A percentile compares a stretch with the other conserved stretches of the same genome.
These are phyloP conservation scores for Pseudobourletiella spinata DNA, from an alignment of 1,140 invertebrate species.

Conservation along the genomic window DNA sequence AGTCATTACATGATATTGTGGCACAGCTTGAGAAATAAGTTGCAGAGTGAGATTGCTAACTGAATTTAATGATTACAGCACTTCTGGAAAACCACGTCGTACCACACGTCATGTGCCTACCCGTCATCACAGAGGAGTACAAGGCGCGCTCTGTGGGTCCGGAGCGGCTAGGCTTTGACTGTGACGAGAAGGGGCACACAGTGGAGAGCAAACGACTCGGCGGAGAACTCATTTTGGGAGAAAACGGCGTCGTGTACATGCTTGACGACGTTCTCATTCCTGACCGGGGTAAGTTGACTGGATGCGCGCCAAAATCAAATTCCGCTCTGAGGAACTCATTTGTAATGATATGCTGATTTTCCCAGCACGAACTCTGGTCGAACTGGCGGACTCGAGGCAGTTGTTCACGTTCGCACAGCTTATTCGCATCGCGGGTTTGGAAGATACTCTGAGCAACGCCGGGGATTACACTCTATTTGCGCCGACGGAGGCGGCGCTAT, in stretches of 20 bases:
- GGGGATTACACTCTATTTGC: conserved; percentile 49
- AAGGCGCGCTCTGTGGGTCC: conserved; percentile 39
- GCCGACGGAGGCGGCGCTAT: conserved; percentile 47
- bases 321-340: conserved; percentile 5
- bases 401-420: conserved; percentile 42
- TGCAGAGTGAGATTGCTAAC: too few species aligned
- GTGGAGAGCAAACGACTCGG: conserved; percentile 39
- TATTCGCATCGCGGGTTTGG: conserved; percentile 42
- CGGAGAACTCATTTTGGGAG: conserved; percentile 40
- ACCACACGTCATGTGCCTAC: conserved; percentile 43
- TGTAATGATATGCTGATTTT: conserved; percentile 11
- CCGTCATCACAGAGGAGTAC: conserved; percentile 44
- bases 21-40: too few species aligned
- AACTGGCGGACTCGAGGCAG: conserved; percentile 40
- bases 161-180: conserved; percentile 40
- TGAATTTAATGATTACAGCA: conserved; percentile 37
- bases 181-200: conserved; percentile 40
- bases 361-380: conserved; percentile 42
- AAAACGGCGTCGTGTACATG: conserved; percentile 45
- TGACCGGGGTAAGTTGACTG: conserved; percentile 40
- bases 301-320: neutral
- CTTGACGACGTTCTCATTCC: conserved; percentile 44
- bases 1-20: too few species aligned
- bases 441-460: conserved; percentile 41
- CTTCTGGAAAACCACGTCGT: conserved; percentile 45